Conservation (phyloP, 2,113 vertebrate species). For the Arothron firmamentum region DNA sequence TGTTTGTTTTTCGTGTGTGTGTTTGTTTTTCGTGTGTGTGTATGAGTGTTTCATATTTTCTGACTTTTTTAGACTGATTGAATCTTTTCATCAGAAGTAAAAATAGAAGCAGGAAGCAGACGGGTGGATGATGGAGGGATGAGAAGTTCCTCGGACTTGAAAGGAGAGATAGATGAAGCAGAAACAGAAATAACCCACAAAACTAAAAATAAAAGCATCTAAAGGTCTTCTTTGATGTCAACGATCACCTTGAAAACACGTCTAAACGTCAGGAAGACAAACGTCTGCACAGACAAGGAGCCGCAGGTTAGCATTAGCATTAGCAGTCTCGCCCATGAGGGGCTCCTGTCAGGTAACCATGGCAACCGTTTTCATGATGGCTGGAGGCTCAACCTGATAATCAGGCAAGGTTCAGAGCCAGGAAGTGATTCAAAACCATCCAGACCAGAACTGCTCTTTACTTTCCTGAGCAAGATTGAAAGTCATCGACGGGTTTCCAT, state of each 20-base stretch:
- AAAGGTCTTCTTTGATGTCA: not conserved
- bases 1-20: no score
- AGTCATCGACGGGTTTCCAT: no score
- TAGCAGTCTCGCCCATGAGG: not conserved
- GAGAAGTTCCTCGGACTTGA: not conserved
- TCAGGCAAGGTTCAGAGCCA: no score
- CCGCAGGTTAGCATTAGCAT: not conserved
- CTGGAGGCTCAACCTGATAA: no score
- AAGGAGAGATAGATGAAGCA: not conserved
- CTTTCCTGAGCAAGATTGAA: no score
- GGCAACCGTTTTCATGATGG: no score
- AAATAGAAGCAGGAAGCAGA: conserved; percentile 2
- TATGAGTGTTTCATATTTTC: not conserved
- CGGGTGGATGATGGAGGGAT: not conserved
- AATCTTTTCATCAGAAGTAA: no score
- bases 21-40: not conserved
- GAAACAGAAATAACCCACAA: not conserved
- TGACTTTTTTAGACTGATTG: no score
- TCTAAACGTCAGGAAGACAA: not conserved
- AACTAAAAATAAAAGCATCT: not conserved
- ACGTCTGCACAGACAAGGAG: no score
- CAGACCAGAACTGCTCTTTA: no score
- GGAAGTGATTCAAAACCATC: no score
- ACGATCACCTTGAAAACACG: not conserved
- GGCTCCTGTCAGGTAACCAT: no score